Conservation (phyloP, 2,113 vertebrate genomes). For the Chloroceryle aenea region DNA sequence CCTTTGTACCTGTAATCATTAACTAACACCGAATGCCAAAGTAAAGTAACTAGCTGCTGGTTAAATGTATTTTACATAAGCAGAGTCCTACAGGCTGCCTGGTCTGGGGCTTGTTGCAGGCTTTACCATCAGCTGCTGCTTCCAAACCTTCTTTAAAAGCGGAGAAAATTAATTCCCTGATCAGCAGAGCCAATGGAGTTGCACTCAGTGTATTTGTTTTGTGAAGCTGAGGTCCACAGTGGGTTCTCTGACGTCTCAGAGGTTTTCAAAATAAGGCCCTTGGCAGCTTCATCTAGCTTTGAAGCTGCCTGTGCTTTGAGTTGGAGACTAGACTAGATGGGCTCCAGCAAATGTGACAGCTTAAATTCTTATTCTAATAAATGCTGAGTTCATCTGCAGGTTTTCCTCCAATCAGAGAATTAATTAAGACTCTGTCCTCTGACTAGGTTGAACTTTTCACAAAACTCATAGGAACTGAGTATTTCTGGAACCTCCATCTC, state of each 20-base stretch:
- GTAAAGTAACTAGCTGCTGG: not conserved
- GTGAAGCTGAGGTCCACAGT: not conserved
- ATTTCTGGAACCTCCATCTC: not conserved
- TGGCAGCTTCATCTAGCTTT: not conserved
- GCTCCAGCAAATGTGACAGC: not conserved
- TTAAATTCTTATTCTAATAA: not conserved
- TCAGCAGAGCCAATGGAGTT: not conserved
- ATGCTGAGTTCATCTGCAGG: not conserved
- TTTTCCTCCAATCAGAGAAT: not conserved
- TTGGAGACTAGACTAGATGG: not conserved
- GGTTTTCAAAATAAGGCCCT: not conserved
- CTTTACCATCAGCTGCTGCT: not conserved
- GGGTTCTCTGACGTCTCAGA: not conserved
- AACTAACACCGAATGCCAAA: slow-evolving; percentile 17
- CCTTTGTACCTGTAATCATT: slow-evolving; percentile 50
- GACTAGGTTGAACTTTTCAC: not conserved
- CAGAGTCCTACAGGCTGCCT: not conserved
- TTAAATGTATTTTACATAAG: slow-evolving; percentile 4
- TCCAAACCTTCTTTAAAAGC: not conserved
- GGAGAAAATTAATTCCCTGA: not conserved
- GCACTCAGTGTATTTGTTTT: not conserved
- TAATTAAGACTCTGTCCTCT: not conserved
- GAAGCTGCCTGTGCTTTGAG: not conserved
- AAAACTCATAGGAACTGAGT: not conserved
- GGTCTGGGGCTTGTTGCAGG: not conserved